Percentiles rank a stretch among this genome's conserved stretches.
These are phyloP conservation scores for Scaptomyza montana DNA, from an alignment of 1,140 invertebrate genomes.

Conservation along the genomic window DNA sequence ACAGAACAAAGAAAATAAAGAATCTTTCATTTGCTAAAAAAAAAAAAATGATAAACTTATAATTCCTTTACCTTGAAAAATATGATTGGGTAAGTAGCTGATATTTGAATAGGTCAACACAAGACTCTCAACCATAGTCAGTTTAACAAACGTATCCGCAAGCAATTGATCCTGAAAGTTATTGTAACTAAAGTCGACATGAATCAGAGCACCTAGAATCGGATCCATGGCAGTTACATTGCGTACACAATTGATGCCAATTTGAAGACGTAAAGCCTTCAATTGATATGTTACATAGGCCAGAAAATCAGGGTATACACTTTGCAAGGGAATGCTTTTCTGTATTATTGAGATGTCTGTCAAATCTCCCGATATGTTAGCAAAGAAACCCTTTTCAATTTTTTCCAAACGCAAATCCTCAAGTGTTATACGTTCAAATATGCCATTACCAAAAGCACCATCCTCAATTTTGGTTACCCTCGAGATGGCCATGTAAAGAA, in stretches of 20 bases:
- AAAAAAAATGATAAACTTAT: background rate
- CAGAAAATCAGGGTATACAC: conserved; percentile 46
- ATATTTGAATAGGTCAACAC: conserved; percentile 63
- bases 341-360: conserved; percentile 42
- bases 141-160: conserved; percentile 46
- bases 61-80: conserved; percentile 49
- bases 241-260: conserved; percentile 38
- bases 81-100: conserved; percentile 45
- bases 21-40: background rate
- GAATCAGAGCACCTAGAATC: conserved; percentile 35
- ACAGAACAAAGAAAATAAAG: background rate
- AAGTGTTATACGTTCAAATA: conserved; percentile 42
- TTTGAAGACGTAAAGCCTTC: conserved; percentile 38
- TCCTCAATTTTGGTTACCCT: conserved; percentile 43
- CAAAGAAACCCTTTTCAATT: conserved; percentile 47
- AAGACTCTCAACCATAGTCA: conserved; percentile 54
- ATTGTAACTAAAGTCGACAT: conserved; percentile 64
- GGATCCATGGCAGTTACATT: conserved; percentile 61
- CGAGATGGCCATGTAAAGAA: conserved; percentile 49
- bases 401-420: conserved; percentile 48
- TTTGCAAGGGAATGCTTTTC: conserved; percentile 31
- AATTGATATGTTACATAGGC: conserved; percentile 58
- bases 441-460: conserved; percentile 56
- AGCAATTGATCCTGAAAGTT: conserved; percentile 41
- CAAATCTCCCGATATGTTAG: conserved; percentile 31